Evolutionary conservation across 2,888 invertebrate genomes (phyloP), one percentile per base, ranked within the genome.

Genomic region (Laothoe populi): DNA sequence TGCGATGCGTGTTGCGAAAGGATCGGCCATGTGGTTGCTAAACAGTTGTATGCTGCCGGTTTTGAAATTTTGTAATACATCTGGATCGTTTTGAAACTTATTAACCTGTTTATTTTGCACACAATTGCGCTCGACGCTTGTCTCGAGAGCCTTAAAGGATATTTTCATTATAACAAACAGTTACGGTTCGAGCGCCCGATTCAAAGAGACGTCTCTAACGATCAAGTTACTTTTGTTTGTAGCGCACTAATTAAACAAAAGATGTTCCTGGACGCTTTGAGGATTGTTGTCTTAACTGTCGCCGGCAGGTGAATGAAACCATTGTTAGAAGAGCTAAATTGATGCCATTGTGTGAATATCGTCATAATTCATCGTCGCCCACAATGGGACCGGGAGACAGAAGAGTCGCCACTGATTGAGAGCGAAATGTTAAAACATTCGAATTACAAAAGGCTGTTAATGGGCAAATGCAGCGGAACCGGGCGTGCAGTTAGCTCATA

Each of bases 71-170:
- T 87, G 91, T 90, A 91, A 91, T 88, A 89, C 90, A 91, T 92
- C 90, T 92, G 91, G 90, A 92, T 88, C 89, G 91, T 90, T 92
- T 92, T 90, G 90, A 90, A 92, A 92, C 86, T 83, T 88, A 90
- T 92, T 90, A 90, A 91, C 88, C 89, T 87, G 88, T 89, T 91
- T 90, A 81, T 88, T 86, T 86, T 84, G 81, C 79, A 79, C 79
- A 84, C 80, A 82, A 84, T 83, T 83, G 83, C 82, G 75, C 76
- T 79, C 79, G 79, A 80, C 81, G 74, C 70, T 67, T 79, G 79
- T 84, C 84, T 82, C 81, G 81, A 87, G 86, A 84, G 82, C 77
- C 78, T 74, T 79, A 84, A 84, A 87, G 88, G 84, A 88, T 85
- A 76, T 79, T 82, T 74, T 83, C 82, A 86, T 90, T 90, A 86